Evolutionary conservation across 2,113 vertebrate genomes (phyloP).

Genomic region (Stictonetta naevosa): DNA sequence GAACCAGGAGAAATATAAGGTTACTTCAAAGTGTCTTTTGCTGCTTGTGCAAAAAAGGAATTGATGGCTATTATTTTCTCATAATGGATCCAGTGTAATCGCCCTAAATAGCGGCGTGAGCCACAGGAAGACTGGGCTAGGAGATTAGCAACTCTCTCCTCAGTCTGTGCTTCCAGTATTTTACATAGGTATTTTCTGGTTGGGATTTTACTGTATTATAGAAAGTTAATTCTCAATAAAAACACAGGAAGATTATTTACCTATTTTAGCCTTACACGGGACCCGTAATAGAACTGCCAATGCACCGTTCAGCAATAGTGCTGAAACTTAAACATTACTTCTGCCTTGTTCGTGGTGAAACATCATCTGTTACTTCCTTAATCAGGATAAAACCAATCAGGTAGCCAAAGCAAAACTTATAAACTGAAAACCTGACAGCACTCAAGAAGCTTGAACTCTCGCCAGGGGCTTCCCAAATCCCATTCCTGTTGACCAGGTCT

Average conservation of each 20-base stretch:
- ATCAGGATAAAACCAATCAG: not conserved
- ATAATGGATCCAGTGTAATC: not conserved
- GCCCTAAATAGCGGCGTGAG: not conserved
- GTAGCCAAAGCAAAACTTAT: not conserved
- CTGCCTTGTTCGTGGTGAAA: not conserved
- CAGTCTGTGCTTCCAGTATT: accelerated
- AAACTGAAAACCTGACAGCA: not conserved
- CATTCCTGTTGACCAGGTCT: not conserved
- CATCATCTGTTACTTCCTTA: not conserved
- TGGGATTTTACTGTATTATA: not conserved
- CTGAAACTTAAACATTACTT: not conserved
- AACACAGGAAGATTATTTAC: not conserved
- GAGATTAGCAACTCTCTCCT: not conserved
- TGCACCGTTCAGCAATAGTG: not conserved
- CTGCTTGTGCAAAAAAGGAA: not conserved
- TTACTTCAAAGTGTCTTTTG: not conserved
- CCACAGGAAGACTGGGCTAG: not conserved
- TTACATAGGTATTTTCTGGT: not conserved
- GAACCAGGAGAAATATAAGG: not conserved
- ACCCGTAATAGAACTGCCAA: not conserved
- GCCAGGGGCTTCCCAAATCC: not conserved
- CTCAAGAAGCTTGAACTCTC: not conserved
- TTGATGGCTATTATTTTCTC: not conserved
- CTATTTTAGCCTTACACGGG: not conserved
- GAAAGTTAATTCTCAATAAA: not conserved